Conservation (phyloP, 2,888 invertebrate genomes). For the Synergus japonicus region DNA sequence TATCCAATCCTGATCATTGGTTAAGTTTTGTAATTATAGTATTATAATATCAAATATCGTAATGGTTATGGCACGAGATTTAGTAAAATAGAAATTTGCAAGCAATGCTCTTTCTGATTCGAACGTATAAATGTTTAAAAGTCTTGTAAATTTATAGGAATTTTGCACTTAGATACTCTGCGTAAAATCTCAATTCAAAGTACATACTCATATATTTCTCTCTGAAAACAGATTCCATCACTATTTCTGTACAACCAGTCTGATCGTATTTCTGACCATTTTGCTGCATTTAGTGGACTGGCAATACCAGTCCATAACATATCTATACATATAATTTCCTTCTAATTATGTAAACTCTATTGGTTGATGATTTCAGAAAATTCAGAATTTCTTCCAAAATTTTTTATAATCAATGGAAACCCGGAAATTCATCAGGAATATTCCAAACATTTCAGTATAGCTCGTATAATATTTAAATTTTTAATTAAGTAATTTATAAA, state of each 20-base stretch:
- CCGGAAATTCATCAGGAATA: too few species aligned
- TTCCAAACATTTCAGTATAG: too few species aligned
- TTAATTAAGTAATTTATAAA: too few species aligned
- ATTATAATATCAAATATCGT: neutral
- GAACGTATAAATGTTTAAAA: constrained; percentile 13
- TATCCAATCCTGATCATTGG: constrained; percentile 15
- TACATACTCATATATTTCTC: constrained; percentile 10
- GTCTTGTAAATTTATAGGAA: neutral
- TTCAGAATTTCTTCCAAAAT: neutral
- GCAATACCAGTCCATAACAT: neutral
- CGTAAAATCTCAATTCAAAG: constrained; percentile 13
- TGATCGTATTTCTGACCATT: constrained; percentile 16
- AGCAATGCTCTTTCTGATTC: constrained; percentile 1
- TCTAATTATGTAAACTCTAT: neutral
- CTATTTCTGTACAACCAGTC: constrained; percentile 37
- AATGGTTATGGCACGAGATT: constrained; percentile 7
- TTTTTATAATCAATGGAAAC: too few species aligned
- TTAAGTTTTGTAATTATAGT: constrained; percentile 17
- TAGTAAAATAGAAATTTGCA: constrained; percentile 10
- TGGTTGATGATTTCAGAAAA: neutral
- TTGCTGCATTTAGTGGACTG: constrained; percentile 4
- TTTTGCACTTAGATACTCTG: constrained; percentile 14
- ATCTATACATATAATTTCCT: neutral
- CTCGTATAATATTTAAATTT: too few species aligned
- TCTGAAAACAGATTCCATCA: constrained; percentile 33